Evolutionary conservation across 2,888 invertebrate genomes (phyloP).

Genomic region (Brenthis daphne): DNA sequence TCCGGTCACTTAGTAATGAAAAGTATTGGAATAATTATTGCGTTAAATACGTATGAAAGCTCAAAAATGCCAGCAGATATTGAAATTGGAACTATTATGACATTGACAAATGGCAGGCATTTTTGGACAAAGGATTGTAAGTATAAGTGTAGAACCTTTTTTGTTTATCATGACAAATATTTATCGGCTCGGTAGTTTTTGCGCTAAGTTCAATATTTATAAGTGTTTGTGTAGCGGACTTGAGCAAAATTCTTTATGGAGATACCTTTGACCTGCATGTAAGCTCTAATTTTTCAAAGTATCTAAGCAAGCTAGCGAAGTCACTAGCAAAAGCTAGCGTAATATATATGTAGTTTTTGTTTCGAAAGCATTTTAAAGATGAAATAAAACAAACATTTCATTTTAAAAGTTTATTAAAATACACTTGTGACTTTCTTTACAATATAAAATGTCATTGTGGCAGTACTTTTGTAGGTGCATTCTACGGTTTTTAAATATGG

Average conservation of each 20-base stretch:
- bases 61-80: constrained; percentile 61
- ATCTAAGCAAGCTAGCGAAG: no score
- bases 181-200: no score
- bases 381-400: constrained; percentile 33
- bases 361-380: neutral
- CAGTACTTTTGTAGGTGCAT: constrained; percentile 23
- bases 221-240: no score
- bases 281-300: no score
- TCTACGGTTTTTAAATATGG: neutral
- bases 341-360: no score
- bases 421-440: constrained; percentile 56
- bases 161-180: neutral
- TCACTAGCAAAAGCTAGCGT: no score
- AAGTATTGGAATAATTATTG: constrained; percentile 39
- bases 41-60: constrained; percentile 43
- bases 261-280: no score
- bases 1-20: constrained; percentile 46
- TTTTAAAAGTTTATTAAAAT: constrained; percentile 34
- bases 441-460: constrained; percentile 38
- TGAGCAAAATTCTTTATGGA: no score
- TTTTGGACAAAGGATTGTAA: neutral
- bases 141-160: neutral
- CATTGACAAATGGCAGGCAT: constrained; percentile 43
- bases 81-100: constrained; percentile 59
- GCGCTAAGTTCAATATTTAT: no score